phyloP scores from a whole-genome alignment of 2,113 vertebrate genomes.

The Triplophysa tibetana region DNA sequence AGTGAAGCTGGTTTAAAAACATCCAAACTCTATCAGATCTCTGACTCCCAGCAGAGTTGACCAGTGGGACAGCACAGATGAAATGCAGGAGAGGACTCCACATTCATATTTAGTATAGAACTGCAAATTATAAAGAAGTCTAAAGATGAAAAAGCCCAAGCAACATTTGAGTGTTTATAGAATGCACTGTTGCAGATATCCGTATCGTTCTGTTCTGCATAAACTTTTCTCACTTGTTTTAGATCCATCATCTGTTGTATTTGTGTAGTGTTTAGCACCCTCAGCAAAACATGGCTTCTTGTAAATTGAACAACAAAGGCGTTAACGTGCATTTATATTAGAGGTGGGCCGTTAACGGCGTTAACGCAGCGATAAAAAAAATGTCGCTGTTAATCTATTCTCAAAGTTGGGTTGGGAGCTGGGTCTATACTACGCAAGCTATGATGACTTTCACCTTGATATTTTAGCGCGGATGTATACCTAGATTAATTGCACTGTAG shows the following conservation, averaged over 20 bases:
- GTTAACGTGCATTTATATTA: constrained; percentile 70
- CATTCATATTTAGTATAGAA: neutral
- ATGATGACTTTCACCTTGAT: no score
- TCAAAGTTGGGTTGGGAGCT: no score
- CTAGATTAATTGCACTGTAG: no score
- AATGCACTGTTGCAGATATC: neutral
- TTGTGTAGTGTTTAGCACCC: constrained; percentile 67
- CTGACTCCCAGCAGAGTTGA: neutral
- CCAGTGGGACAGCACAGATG: neutral
- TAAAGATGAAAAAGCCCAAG: neutral
- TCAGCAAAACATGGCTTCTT: constrained; percentile 31
- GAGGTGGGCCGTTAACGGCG: no score
- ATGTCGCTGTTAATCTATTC: no score
- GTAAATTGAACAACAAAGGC: constrained; percentile 66
- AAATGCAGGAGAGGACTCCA: neutral
- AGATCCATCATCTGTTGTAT: constrained; percentile 29
- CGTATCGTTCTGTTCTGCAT: neutral
- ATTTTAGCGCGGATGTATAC: no score
- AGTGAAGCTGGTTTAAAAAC: constrained; percentile 3
- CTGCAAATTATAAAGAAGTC: neutral
- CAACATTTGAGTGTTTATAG: neutral
- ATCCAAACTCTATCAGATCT: neutral
- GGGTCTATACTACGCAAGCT: no score
- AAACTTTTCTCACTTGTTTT: constrained; percentile 17
- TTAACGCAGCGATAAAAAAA: no score